Conservation (phyloP, 2,888 invertebrate species). For the Camptogramma bilineatum region DNA sequence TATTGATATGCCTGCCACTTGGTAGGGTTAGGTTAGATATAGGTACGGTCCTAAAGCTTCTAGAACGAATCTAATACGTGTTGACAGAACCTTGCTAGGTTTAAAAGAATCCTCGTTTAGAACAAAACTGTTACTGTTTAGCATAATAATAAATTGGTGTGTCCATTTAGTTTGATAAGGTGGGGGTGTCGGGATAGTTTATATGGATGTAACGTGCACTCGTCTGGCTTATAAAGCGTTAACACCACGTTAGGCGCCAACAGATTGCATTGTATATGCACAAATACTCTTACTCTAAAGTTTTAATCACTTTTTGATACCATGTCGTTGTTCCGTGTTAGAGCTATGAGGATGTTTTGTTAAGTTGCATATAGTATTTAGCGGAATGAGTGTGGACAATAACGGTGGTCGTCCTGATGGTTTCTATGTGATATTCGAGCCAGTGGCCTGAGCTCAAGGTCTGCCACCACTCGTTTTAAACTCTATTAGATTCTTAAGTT, state of each 20-base stretch:
- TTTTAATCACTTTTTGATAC: slow-evolving; percentile 75
- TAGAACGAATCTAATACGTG: slow-evolving; percentile 75
- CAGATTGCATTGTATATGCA: slow-evolving; percentile 62
- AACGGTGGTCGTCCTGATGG: slow-evolving; percentile 72
- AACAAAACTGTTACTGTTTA: slow-evolving; percentile 68
- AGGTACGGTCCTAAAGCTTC: slow-evolving; percentile 76
- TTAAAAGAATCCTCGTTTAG: slow-evolving; percentile 70
- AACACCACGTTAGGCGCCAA: slow-evolving; percentile 49
- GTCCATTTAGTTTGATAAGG: slow-evolving; percentile 57
- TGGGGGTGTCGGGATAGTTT: slow-evolving; percentile 48
- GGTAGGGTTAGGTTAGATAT: slow-evolving; percentile 60
- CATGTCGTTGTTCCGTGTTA: slow-evolving; percentile 55
- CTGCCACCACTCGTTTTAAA: slow-evolving; percentile 65
- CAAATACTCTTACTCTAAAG: slow-evolving; percentile 70
- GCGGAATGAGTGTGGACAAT: slow-evolving; percentile 79
- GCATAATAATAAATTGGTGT: slow-evolving; percentile 69
- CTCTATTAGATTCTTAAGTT: slow-evolving; percentile 76
- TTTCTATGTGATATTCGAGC: slow-evolving; percentile 70
- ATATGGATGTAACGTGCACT: slow-evolving; percentile 19
- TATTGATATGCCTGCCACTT: slow-evolving; percentile 58
- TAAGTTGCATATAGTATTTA: slow-evolving; percentile 76
- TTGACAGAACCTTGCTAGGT: slow-evolving; percentile 53
- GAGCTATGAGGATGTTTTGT: slow-evolving; percentile 58
- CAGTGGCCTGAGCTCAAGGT: slow-evolving; percentile 53
- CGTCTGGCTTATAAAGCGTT: slow-evolving; percentile 44